These are phyloP conservation scores for Theonella swinhoei DNA, from an alignment of 37 sponge, comb jelly and placozoan genomes.

Conservation along the genomic window DNA sequence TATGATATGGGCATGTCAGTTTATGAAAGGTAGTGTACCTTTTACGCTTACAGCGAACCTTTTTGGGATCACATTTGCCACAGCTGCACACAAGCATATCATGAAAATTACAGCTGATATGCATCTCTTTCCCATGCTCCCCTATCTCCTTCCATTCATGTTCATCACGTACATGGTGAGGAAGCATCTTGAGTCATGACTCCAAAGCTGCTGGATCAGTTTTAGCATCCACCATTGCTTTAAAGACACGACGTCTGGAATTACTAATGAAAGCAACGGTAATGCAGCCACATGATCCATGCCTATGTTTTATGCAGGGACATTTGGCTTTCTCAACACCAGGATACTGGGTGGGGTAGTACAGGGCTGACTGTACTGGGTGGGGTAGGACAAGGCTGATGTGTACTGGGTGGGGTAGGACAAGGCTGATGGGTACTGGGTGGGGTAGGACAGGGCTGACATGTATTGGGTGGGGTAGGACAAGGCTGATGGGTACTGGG, in stretches of 20 bases:
- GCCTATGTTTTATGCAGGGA: conserved; percentile 1
- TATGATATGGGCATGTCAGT: no score
- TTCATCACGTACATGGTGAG: conserved; percentile 8
- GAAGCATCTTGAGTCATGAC: not conserved
- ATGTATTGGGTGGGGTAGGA: no score
- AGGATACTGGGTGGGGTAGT: no score
- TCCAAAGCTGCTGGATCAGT: no score
- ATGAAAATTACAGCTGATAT: no score
- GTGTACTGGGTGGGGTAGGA: conserved; percentile 40
- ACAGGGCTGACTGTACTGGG: not conserved
- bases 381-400: conserved; percentile 28
- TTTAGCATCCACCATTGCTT: no score
- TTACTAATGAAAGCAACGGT: conserved; percentile 21
- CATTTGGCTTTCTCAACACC: conserved; percentile 7
- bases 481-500: no score
- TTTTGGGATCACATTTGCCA: conserved; percentile 23
- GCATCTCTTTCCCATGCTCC: not conserved
- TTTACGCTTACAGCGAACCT: not conserved
- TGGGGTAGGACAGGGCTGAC: not conserved
- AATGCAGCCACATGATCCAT: conserved; percentile 22
- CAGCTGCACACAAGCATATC: conserved; percentile 14
- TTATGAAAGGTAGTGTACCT: no score
- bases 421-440: not conserved
- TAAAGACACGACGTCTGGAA: no score
- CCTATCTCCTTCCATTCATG: conserved; percentile 28